Evolutionary conservation across 2,888 invertebrate genomes (phyloP), one percentile per base, ranked within the genome.

Genomic region (Cheilosia scutellata): DNA sequence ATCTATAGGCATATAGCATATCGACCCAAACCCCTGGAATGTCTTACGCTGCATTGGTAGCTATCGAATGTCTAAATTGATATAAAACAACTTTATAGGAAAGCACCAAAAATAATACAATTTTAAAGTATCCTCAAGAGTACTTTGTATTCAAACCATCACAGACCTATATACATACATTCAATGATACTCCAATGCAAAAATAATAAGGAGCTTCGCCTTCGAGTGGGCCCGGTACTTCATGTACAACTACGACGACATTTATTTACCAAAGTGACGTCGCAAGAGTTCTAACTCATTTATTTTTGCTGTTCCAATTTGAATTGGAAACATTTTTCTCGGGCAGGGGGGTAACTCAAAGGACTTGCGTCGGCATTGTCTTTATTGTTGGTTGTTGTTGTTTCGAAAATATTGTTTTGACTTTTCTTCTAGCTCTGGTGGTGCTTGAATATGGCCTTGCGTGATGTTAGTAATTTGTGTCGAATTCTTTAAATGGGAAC

Each of bases 401-500:
- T 16, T 60, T 20, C 20, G n/a, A 27, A 60, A 60, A 72, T 60
- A 33, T 16, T 72, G 51, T 58, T 66, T 74, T 66, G 72, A 47
- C 60, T 77, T 66, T 68, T n/a, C 20, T 27, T 4, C 37, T 40
- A 20, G n/a, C 29, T 51, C 6, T 31, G 2, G 57, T 51, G 9
- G 40, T 63, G 33, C 25, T 49, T 20, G 57, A 63, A 68, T n/a
- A n/a, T 70, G 65, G 42, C 57, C 55, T 71, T 76, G 82, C 82
- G 82, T 82, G 82, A 65, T 31, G 53, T 65, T 47, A 71, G 65
- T 65, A 76, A 76, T 82, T 82, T 82, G 53, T 65, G 65, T 71
- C 63, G 51, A 60, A 29, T 53, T 71, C 58, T 60, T 31, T 60
- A 68, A 80, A 74, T 74, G 66, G 31, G 53, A 80, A 20, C 62